Evolutionary conservation across 2,797 vertebrate genomes (phyloP).

Genomic region (Leptodactylus fallax): DNA sequence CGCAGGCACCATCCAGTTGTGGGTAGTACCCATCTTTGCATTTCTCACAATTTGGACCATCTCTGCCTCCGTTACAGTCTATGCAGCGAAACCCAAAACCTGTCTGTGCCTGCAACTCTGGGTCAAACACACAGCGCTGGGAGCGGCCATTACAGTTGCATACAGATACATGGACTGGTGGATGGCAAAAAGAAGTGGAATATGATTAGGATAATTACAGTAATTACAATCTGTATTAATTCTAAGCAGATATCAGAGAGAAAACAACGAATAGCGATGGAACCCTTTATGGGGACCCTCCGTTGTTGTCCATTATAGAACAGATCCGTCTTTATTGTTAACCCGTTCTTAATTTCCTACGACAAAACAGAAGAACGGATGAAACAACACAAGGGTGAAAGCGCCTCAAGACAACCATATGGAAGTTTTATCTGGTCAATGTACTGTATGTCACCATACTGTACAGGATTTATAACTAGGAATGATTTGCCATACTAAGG

Average conservation of each 20-base stretch:
- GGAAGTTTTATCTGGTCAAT: background rate
- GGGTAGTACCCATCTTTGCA: slow-evolving; percentile 85
- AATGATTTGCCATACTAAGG: no score
- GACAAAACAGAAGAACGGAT: no score
- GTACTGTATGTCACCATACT: background rate
- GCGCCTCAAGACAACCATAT: background rate
- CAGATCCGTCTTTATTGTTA: no score
- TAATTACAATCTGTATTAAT: background rate
- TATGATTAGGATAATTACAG: background rate
- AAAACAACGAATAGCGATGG: no score
- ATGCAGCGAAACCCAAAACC: slow-evolving; percentile 83
- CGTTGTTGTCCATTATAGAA: no score
- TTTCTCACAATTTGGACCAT: slow-evolving; percentile 83
- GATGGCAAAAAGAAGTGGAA: background rate
- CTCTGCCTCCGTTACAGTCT: slow-evolving; percentile 84
- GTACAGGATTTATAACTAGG: no score
- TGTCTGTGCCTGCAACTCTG: slow-evolving; percentile 69
- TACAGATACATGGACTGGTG: slow-evolving; percentile 27
- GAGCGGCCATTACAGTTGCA: slow-evolving; percentile 88
- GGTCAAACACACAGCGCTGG: slow-evolving; percentile 80
- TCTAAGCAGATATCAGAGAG: no score
- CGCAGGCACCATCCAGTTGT: slow-evolving; percentile 75
- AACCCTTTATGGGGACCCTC: no score
- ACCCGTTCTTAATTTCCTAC: no score
- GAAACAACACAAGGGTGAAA: no score